phyloP scores from a whole-genome alignment of 2,888 invertebrate species.

The Patella depressa region DNA sequence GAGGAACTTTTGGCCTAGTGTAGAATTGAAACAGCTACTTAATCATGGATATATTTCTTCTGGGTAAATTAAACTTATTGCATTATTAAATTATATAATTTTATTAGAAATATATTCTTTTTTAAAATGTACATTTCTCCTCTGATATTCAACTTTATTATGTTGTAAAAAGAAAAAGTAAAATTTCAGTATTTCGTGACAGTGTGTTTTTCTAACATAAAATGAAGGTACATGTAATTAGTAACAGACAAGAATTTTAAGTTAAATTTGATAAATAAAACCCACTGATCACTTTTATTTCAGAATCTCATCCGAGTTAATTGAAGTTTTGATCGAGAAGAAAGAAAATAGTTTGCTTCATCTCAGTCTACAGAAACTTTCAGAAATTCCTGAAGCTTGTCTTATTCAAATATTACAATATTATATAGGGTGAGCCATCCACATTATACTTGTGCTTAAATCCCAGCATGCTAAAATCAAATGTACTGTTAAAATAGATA shows the following conservation, averaged over 20 bases:
- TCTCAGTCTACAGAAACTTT: not conserved
- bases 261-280: too few relatives aligned
- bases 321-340: slow-evolving; percentile 11
- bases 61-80: not conserved
- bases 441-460: not conserved
- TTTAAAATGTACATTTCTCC: too few relatives aligned
- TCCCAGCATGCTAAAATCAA: not conserved
- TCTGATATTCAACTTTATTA: too few relatives aligned
- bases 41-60: not conserved
- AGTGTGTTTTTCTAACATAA: too few relatives aligned
- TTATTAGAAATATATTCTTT: too few relatives aligned
- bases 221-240: too few relatives aligned
- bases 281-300: not conserved
- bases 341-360: slow-evolving; percentile 13
- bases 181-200: too few relatives aligned
- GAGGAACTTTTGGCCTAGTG: not conserved
- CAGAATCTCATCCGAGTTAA: slow-evolving; percentile 7
- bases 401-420: slow-evolving; percentile 16
- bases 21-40: not conserved
- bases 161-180: too few relatives aligned
- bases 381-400: slow-evolving; percentile 14
- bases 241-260: too few relatives aligned
- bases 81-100: too few relatives aligned
- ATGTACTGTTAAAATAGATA: too few relatives aligned
- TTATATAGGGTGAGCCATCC: slow-evolving; percentile 15